Percentiles rank a stretch among this genome's conserved stretches.
These are phyloP conservation scores for Melangyna quadrimaculata DNA, from an alignment of 2,888 invertebrate species.

Conservation along the genomic window DNA sequence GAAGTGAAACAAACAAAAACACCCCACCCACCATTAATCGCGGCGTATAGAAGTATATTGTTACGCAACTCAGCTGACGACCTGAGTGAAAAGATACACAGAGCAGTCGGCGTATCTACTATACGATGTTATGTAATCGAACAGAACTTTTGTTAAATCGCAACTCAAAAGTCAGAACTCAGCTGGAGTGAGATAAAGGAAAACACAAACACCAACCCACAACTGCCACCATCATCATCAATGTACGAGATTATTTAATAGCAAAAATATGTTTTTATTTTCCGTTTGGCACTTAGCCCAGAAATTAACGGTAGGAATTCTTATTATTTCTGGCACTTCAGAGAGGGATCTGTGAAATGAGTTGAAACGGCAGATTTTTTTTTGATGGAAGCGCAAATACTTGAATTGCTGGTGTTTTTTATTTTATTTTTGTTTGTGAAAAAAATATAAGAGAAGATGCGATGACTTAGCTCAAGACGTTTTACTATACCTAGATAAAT, in stretches of 20 bases:
- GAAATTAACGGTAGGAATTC: slow-evolving; percentile 51
- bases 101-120: not conserved
- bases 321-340: slow-evolving; percentile 58
- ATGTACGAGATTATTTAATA: slow-evolving; percentile 41
- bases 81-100: slow-evolving; percentile 33
- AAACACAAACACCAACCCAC: not conserved
- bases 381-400: slow-evolving; percentile 6
- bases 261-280: slow-evolving; percentile 51
- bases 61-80: slow-evolving; percentile 60
- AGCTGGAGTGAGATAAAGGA: slow-evolving; percentile 13
- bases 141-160: slow-evolving; percentile 20
- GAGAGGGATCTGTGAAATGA: slow-evolving; percentile 13
- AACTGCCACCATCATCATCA: slow-evolving; percentile 1
- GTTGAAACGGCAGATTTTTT: not conserved
- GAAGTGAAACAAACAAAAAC: not conserved
- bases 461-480: not conserved
- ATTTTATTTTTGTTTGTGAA: not conserved
- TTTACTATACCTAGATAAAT: not conserved
- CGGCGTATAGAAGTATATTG: not conserved
- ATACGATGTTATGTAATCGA: slow-evolving; percentile 17
- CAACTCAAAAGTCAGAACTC: slow-evolving; percentile 6
- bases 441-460: not conserved
- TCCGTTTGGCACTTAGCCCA: slow-evolving; percentile 46
- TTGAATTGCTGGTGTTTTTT: not conserved
- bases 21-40: slow-evolving; percentile 41